These are phyloP conservation scores for Apamea crenata DNA, from an alignment of 2,888 invertebrate species.

Conservation along the genomic window DNA sequence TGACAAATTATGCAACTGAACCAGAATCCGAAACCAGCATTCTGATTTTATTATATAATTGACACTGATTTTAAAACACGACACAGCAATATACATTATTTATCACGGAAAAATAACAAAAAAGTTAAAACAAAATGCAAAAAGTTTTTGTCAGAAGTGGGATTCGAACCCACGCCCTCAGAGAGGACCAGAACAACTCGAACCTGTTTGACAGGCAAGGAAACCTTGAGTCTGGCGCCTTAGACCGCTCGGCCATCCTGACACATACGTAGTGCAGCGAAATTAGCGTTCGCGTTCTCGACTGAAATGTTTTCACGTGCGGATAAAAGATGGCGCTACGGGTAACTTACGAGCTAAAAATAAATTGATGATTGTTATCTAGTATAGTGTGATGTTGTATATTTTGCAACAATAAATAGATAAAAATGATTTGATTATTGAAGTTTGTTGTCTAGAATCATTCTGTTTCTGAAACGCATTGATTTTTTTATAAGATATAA, in stretches of 20 bases:
- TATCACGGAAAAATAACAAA: slow-evolving; percentile 29
- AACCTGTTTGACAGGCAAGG: slow-evolving; percentile 92
- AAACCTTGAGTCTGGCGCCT: slow-evolving; percentile 92
- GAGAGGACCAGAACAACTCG: slow-evolving; percentile 93
- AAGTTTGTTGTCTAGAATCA: neutral
- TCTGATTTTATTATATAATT: slow-evolving; percentile 35
- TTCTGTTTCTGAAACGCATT: neutral
- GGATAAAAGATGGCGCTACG: slow-evolving; percentile 74
- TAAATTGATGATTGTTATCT: neutral
- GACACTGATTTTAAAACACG: slow-evolving; percentile 16
- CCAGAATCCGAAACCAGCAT: slow-evolving; percentile 10
- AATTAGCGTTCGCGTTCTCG: slow-evolving; percentile 70
- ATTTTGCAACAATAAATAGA: neutral
- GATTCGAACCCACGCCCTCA: slow-evolving; percentile 96
- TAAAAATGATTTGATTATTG: neutral
- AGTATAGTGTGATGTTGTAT: neutral
- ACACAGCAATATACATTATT: neutral
- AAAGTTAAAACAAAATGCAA: slow-evolving; percentile 69
- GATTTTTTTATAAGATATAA: neutral
- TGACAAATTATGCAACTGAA: slow-evolving; percentile 27
- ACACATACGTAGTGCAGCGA: slow-evolving; percentile 76
- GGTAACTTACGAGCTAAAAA: slow-evolving; percentile 4
- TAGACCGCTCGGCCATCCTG: slow-evolving; percentile 97
- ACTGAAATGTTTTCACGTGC: slow-evolving; percentile 33
- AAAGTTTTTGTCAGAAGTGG: slow-evolving; percentile 93